Evolutionary conservation across 2,888 invertebrate species (phyloP).

Genomic region (Lithodes maja): DNA sequence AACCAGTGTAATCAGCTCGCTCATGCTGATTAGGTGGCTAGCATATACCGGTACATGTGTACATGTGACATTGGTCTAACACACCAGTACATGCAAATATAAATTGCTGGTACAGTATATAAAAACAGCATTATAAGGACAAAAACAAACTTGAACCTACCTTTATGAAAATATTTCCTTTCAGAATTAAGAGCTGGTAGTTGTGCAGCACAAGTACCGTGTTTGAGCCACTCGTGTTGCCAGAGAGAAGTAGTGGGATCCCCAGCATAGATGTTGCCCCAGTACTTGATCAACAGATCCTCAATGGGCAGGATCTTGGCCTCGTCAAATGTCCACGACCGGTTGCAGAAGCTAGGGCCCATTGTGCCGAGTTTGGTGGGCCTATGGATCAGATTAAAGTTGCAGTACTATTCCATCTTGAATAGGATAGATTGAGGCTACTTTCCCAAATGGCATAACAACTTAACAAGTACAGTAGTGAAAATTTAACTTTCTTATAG

Average conservation of each 20-base stretch:
- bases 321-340: constrained; percentile 81
- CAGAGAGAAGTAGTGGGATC: constrained; percentile 79
- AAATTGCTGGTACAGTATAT: too few relatives aligned
- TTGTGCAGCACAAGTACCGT: constrained; percentile 85
- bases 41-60: too few relatives aligned
- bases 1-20: too few relatives aligned
- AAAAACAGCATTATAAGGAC: constrained; percentile 71
- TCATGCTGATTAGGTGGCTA: too few relatives aligned
- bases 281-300: constrained; percentile 78
- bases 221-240: constrained; percentile 89
- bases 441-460: too few relatives aligned
- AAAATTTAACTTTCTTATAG: too few relatives aligned
- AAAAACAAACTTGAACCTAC: constrained; percentile 77
- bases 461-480: too few relatives aligned
- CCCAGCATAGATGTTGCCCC: constrained; percentile 84
- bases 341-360: constrained; percentile 85
- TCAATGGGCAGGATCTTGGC: constrained; percentile 79
- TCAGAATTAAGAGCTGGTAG: constrained; percentile 80
- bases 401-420: too few relatives aligned
- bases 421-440: too few relatives aligned
- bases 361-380: constrained; percentile 82
- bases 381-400: constrained; percentile 74
- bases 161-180: constrained; percentile 82
- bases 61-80: too few relatives aligned
- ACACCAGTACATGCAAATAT: too few relatives aligned